A percentile compares a stretch with the other conserved stretches of the same genome.
Evolutionary conservation across 2,888 invertebrate genomes (phyloP).

Genomic region (Adineta ricciae): DNA sequence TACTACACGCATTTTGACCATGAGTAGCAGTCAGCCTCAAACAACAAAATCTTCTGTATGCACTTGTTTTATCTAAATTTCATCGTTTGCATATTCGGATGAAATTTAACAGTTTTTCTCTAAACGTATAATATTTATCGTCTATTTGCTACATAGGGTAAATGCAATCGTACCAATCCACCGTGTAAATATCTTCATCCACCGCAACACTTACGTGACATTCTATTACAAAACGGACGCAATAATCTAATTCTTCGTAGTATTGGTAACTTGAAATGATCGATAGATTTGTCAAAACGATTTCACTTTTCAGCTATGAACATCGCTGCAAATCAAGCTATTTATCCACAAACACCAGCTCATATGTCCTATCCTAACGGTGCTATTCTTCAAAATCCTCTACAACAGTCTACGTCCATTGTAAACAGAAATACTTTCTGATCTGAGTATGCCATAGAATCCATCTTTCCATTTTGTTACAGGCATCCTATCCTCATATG

Average conservation of each 20-base stretch:
- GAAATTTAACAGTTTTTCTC: background rate
- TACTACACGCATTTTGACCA: background rate
- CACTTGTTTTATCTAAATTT: background rate
- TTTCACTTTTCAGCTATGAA: background rate
- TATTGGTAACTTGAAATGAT: background rate
- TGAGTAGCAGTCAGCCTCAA: background rate
- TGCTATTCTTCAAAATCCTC: background rate
- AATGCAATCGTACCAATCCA: conserved; percentile 98
- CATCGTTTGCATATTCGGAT: background rate
- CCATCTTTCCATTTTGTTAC: background rate
- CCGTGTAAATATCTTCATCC: conserved; percentile 99
- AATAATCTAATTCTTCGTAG: conserved; percentile 81
- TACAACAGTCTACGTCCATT: background rate
- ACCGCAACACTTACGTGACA: conserved; percentile 98
- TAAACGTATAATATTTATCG: background rate
- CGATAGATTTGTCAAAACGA: too few species aligned
- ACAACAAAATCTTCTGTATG: background rate
- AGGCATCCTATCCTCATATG: background rate
- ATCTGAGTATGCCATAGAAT: background rate
- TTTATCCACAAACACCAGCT: conserved; percentile 1
- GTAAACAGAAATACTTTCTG: background rate
- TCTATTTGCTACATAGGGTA: conserved; percentile 65
- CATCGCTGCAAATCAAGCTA: conserved; percentile 20
- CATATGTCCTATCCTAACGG: background rate
- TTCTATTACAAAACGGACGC: conserved; percentile 95